Evolutionary conservation across 2,888 invertebrate genomes (phyloP), one percentile per base, ranked within the genome.

Genomic region (Brenthis hecate): DNA sequence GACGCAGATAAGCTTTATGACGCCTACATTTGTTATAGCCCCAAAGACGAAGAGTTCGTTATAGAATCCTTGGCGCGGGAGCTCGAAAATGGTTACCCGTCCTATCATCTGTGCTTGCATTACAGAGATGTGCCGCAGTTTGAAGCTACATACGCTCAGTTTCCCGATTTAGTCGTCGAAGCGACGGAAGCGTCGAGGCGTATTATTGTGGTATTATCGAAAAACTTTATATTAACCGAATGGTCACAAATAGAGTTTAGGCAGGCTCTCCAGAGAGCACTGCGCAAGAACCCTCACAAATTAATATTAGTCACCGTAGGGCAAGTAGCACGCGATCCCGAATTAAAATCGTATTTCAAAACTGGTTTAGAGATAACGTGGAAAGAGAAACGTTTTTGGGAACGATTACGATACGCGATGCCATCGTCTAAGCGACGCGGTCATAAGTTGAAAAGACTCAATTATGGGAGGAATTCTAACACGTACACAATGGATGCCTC

Each of bases 371-470:
- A 97, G 77, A 95, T 98, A 80, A 94, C 96, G 78, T 97, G 97
- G 96, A 97, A 96, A 82, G 98, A 98, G 91, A 96, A 96, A 84
- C 94, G 97, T 80, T 99, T 99, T 93, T 98, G 98, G 98, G 98
- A 98, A 86, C 96, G 98, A 85, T 94, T 99, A 80, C 95, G 97
- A 78, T 98, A 97, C 86, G 96, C 97, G 72, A 96, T 98, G 95
- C 98, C 98, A 71, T 95, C 96, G 78, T 95, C 96, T 77, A 94
- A 96, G 84, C 95, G 95, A 74, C 94, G 89, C 83, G 89, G 92
- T 71, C 91, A 92, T 76, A 92, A 92, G 84, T 85, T 91, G 79
- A 91, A 93, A 82, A 93, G 93, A 79, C 92, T 92, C 75, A 95
- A 96, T 82, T 97, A 97, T 82, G 94, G 97, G 75, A 94, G 96